A percentile compares a stretch with the other conserved stretches of the same genome.
Evolutionary conservation across 2,797 vertebrate species (phyloP).

Genomic region (Gambusia yucatana): DNA sequence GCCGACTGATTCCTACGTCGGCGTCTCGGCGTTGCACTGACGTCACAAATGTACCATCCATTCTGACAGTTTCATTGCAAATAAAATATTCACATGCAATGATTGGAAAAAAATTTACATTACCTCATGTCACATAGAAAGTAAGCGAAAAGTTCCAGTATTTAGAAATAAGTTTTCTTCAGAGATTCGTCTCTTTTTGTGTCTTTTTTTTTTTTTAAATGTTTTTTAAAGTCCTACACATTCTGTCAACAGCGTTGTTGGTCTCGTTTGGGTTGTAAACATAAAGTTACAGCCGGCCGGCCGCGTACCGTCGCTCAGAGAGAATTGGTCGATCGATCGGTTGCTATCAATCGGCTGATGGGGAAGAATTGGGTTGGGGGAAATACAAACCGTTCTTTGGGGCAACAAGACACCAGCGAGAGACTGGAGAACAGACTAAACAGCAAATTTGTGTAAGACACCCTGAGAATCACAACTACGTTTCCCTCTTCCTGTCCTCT

Average conservation of each 20-base stretch:
- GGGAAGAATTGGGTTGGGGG: slow-evolving; percentile 69
- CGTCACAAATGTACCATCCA: slow-evolving; percentile 84
- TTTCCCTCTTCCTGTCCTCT: slow-evolving; percentile 64
- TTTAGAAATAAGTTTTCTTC: slow-evolving; percentile 81
- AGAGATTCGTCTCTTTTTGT: slow-evolving; percentile 70
- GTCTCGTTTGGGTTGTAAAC: slow-evolving; percentile 87
- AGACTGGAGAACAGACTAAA: slow-evolving; percentile 78
- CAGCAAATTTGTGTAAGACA: slow-evolving; percentile 80
- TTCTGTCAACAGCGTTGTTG: slow-evolving; percentile 87
- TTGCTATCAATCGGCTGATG: slow-evolving; percentile 70
- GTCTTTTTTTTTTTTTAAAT: slow-evolving; percentile 13
- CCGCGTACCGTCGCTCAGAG: slow-evolving; percentile 71
- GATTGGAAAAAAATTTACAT: slow-evolving; percentile 83
- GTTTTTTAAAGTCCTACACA: slow-evolving; percentile 79
- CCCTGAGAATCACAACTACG: slow-evolving; percentile 83
- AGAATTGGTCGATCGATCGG: slow-evolving; percentile 72
- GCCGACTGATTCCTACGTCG: slow-evolving; percentile 74
- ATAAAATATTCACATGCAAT: slow-evolving; percentile 85
- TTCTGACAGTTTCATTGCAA: slow-evolving; percentile 85
- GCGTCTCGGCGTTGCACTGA: slow-evolving; percentile 78
- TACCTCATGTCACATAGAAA: slow-evolving; percentile 84
- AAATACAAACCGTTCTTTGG: slow-evolving; percentile 33
- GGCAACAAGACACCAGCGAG: slow-evolving; percentile 76
- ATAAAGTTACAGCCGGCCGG: slow-evolving; percentile 77
- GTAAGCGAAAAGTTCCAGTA: slow-evolving; percentile 80